phyloP scores from a whole-genome alignment of 2,888 invertebrate species.

The Folsomia manolachei region DNA sequence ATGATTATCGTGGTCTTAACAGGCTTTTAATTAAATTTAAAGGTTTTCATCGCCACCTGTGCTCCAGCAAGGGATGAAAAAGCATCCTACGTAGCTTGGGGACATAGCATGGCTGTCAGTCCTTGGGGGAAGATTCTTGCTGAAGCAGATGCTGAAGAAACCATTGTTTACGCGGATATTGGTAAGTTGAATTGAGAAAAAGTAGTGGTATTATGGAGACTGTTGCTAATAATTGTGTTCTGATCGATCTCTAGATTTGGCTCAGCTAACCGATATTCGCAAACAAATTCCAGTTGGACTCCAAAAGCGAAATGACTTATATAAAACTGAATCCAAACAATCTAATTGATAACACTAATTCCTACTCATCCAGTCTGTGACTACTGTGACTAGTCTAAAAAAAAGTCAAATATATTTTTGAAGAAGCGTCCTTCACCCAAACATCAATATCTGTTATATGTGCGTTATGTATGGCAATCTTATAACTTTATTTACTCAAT shows the following conservation, averaged over 20 bases:
- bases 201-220: background rate
- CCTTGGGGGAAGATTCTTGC: constrained; percentile 78
- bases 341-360: background rate
- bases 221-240: no score
- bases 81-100: constrained; percentile 81
- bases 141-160: constrained; percentile 68
- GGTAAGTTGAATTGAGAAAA: constrained; percentile 60
- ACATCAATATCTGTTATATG: no score
- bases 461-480: no score
- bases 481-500: no score
- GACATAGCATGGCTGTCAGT: constrained; percentile 70
- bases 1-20: constrained; percentile 1
- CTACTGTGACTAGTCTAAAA: no score
- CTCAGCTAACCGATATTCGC: constrained; percentile 70
- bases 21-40: constrained; percentile 9
- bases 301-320: constrained; percentile 74
- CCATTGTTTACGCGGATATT: constrained; percentile 70
- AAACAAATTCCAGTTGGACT: constrained; percentile 75
- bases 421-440: no score
- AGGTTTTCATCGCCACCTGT: constrained; percentile 74
- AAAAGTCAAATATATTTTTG: background rate
- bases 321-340: no score
- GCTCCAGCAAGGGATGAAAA: constrained; percentile 74
- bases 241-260: constrained; percentile 70
- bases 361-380: background rate